Evolutionary conservation across 2,113 vertebrate species (phyloP).

Genomic region (Panthera tigris): DNA sequence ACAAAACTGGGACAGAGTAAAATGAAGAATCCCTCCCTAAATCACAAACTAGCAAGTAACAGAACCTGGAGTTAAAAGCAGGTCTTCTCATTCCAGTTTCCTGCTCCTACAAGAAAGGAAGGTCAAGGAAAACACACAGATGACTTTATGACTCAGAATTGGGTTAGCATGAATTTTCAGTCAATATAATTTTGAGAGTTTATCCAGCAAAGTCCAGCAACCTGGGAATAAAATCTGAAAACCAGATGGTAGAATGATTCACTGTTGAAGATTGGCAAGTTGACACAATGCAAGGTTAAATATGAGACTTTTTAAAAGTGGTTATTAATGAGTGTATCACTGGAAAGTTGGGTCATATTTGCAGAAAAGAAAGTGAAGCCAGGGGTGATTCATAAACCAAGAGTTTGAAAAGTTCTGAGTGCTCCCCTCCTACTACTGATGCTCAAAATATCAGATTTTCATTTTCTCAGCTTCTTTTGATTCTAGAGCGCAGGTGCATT

Average conservation of each 20-base stretch:
- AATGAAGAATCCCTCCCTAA: neutral
- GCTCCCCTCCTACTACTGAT: neutral
- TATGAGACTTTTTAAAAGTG: neutral
- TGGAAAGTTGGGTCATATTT: neutral
- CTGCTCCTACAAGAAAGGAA: neutral
- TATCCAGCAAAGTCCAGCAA: constrained; percentile 51
- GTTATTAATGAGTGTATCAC: neutral
- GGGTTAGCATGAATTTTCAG: constrained; percentile 42
- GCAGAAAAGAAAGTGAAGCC: neutral
- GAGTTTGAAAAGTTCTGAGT: neutral
- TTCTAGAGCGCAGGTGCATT: neutral
- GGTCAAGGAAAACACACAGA: constrained; percentile 1
- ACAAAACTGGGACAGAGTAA: neutral
- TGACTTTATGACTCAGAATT: constrained; percentile 45
- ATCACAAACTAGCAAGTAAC: neutral
- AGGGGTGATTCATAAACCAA: neutral
- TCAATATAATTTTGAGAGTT: constrained; percentile 57
- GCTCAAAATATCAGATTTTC: neutral
- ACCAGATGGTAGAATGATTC: constrained; percentile 47
- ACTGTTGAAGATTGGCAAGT: neutral
- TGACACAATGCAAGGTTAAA: constrained; percentile 35
- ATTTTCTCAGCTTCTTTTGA: neutral
- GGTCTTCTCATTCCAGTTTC: neutral
- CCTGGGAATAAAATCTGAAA: constrained; percentile 47
- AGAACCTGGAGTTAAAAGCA: neutral